Evolutionary conservation across 2,797 vertebrate species (phyloP).

Genomic region (Onychomys leucogaster): DNA sequence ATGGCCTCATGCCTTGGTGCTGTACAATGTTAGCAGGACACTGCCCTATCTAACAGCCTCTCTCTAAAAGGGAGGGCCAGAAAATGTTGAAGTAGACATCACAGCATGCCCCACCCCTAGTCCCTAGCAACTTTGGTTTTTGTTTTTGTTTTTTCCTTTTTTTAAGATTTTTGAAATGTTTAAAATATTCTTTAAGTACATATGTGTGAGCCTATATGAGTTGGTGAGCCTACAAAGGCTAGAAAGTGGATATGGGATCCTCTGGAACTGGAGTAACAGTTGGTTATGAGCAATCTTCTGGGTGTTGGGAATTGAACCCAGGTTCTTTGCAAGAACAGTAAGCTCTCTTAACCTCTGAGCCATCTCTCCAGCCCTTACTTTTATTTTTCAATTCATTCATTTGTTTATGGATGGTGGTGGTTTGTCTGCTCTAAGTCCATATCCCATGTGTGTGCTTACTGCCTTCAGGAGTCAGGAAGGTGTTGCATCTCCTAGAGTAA

Average conservation of each 20-base stretch:
- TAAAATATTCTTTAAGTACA: background rate
- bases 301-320: background rate
- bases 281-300: background rate
- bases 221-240: background rate
- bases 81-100: background rate
- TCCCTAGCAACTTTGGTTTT: background rate
- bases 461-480: background rate
- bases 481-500: background rate
- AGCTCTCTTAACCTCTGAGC: background rate
- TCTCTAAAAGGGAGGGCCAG: accelerated
- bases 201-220: background rate
- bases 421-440: background rate
- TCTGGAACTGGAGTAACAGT: background rate
- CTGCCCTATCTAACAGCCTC: background rate
- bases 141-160: background rate
- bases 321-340: background rate
- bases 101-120: background rate
- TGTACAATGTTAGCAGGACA: background rate
- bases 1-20: background rate
- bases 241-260: background rate
- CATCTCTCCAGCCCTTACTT: background rate
- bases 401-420: background rate
- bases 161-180: background rate
- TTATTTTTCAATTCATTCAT: background rate
- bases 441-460: background rate